phyloP scores from a whole-genome alignment of 2,888 invertebrate species.

The Caenorhabditis sinica region DNA sequence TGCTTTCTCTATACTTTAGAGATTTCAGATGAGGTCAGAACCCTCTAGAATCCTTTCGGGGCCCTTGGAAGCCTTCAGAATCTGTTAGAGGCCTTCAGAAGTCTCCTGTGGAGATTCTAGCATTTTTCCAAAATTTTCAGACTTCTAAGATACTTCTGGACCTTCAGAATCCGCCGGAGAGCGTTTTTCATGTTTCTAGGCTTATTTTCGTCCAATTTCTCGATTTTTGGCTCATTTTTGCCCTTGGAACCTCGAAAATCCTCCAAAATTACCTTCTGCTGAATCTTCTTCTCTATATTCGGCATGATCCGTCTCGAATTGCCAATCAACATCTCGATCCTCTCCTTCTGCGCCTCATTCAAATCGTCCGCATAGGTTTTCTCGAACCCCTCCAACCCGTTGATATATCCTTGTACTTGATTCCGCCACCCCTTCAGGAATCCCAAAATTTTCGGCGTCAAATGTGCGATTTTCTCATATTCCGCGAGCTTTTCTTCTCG shows the following conservation, averaged over 20 bases:
- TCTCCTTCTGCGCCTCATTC: conserved; percentile 25
- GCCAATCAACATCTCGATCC: neutral
- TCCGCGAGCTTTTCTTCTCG: conserved; percentile 28
- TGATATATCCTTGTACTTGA: neutral
- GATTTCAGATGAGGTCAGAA: too few relatives aligned
- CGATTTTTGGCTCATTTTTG: too few relatives aligned
- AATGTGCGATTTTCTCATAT: conserved; percentile 13
- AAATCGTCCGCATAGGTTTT: neutral
- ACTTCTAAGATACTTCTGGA: too few relatives aligned
- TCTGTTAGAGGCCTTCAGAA: too few relatives aligned
- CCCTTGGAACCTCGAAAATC: neutral
- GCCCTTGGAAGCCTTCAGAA: neutral
- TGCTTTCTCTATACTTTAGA: too few relatives aligned
- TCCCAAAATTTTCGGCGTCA: conserved; percentile 10
- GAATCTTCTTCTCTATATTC: conserved; percentile 40
- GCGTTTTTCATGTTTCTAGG: too few relatives aligned
- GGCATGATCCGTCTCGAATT: conserved; percentile 17
- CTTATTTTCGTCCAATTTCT: too few relatives aligned
- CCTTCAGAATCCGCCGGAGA: too few relatives aligned
- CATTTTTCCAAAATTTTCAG: too few relatives aligned
- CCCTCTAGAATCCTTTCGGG: too few relatives aligned
- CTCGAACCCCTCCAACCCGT: conserved; percentile 16
- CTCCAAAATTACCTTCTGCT: conserved; percentile 18
- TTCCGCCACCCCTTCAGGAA: conserved; percentile 43
- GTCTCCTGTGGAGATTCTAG: too few relatives aligned